These are phyloP conservation scores for Dendrolimus punctatus DNA, from an alignment of 1,140 invertebrate genomes.

Conservation along the genomic window DNA sequence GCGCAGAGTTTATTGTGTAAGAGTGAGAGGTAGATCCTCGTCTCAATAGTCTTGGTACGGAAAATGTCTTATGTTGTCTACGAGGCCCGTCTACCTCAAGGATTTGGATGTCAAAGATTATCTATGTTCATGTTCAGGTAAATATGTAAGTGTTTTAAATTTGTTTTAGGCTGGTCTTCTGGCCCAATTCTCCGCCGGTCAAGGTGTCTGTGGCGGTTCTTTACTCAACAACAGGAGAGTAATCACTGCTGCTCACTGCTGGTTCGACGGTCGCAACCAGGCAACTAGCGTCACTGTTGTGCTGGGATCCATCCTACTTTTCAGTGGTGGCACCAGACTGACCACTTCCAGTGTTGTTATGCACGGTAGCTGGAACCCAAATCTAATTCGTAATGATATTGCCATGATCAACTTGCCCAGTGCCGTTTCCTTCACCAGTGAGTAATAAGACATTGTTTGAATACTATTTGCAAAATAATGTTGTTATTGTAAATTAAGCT, in stretches of 20 bases:
- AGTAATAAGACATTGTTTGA: conserved; percentile 6
- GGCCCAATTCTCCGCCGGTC: neutral
- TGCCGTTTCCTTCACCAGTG: conserved; percentile 29
- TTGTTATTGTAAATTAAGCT: no score
- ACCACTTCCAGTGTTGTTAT: conserved; percentile 14
- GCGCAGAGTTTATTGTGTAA: neutral
- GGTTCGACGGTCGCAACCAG: conserved; percentile 13
- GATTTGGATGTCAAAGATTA: no score
- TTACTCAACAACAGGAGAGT: conserved; percentile 11
- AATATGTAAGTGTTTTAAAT: neutral
- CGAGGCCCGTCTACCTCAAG: no score
- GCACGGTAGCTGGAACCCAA: conserved; percentile 18
- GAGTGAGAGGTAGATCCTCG: neutral
- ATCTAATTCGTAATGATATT: conserved; percentile 18
- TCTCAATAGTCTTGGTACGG: neutral
- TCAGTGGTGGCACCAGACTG: conserved; percentile 9
- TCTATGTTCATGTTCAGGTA: no score
- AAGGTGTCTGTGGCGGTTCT: conserved; percentile 9
- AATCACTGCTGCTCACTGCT: conserved; percentile 13
- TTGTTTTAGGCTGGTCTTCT: conserved; percentile 13
- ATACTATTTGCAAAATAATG: no score
- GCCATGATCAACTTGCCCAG: conserved; percentile 32
- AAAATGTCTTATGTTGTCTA: no score
- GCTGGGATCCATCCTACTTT: conserved; percentile 7
- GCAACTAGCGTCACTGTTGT: conserved; percentile 8